These are phyloP conservation scores for Schizotus pectinicornis DNA, from an alignment of 2,888 invertebrate species.

Conservation along the genomic window DNA sequence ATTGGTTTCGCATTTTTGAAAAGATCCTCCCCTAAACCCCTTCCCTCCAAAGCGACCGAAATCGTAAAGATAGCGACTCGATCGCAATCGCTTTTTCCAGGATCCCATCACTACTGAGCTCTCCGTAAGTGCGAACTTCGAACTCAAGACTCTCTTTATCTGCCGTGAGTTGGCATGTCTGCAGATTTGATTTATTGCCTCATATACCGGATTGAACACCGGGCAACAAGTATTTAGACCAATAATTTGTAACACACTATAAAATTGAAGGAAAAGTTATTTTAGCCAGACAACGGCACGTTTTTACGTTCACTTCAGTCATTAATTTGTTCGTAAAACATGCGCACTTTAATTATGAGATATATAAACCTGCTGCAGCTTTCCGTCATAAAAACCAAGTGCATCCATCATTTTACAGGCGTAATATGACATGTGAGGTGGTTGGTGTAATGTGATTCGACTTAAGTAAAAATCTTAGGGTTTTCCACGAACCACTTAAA, in stretches of 20 bases:
- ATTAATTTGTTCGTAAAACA: constrained; percentile 40
- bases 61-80: too few species aligned
- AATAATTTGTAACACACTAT: constrained; percentile 10
- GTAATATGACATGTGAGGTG: constrained; percentile 40
- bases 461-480: constrained; percentile 4
- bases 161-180: too few species aligned
- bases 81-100: too few species aligned
- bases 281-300: constrained; percentile 14
- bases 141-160: too few species aligned
- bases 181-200: too few species aligned
- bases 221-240: neutral
- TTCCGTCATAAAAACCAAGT: constrained; percentile 35
- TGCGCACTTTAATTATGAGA: constrained; percentile 39
- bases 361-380: constrained; percentile 38
- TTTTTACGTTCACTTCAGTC: constrained; percentile 29
- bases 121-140: too few species aligned
- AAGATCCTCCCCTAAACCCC: too few species aligned
- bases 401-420: constrained; percentile 40
- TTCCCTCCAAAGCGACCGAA: too few species aligned
- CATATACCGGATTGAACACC: neutral
- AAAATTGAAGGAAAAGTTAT: constrained; percentile 40
- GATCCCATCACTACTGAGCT: too few species aligned
- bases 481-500: neutral
- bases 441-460: constrained; percentile 41
- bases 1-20: too few species aligned